phyloP scores from a whole-genome alignment of 2,888 invertebrate genomes.

The Sympetrum striolatum region DNA sequence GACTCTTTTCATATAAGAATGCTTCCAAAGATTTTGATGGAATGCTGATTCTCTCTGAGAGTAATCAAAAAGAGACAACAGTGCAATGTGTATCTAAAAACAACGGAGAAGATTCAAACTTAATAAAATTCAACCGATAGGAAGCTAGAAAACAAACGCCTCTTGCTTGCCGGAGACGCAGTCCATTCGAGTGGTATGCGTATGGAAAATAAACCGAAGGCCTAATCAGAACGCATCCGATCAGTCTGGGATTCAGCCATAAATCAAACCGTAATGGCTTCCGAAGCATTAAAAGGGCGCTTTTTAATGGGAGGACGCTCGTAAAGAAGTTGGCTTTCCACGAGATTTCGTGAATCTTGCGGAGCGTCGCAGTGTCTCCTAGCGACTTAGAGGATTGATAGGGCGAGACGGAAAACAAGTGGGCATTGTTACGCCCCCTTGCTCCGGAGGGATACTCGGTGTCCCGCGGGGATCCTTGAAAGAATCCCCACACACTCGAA shows the following conservation, averaged over 20 bases:
- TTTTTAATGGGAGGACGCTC: background rate
- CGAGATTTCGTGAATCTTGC: background rate
- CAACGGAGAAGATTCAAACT: too few relatives aligned
- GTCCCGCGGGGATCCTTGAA: background rate
- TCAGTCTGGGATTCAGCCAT: background rate
- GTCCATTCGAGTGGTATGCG: too few relatives aligned
- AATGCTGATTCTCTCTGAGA: too few relatives aligned
- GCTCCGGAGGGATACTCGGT: background rate
- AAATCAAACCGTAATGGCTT: background rate
- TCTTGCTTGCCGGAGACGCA: too few relatives aligned
- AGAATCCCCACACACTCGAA: background rate
- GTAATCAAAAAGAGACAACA: too few relatives aligned
- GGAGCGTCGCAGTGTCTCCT: background rate
- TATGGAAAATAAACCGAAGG: background rate
- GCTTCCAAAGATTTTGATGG: too few relatives aligned
- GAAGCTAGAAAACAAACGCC: too few relatives aligned
- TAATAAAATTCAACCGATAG: too few relatives aligned
- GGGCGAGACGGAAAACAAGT: constrained; percentile 2
- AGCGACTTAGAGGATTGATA: background rate
- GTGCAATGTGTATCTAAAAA: too few relatives aligned
- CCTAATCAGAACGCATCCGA: background rate
- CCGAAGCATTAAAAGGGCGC: background rate
- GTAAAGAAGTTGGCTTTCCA: background rate
- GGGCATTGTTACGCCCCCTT: background rate
- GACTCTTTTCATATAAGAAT: too few relatives aligned